Conservation (phyloP, 2,888 invertebrate species). For the Cephonodes hylas region DNA sequence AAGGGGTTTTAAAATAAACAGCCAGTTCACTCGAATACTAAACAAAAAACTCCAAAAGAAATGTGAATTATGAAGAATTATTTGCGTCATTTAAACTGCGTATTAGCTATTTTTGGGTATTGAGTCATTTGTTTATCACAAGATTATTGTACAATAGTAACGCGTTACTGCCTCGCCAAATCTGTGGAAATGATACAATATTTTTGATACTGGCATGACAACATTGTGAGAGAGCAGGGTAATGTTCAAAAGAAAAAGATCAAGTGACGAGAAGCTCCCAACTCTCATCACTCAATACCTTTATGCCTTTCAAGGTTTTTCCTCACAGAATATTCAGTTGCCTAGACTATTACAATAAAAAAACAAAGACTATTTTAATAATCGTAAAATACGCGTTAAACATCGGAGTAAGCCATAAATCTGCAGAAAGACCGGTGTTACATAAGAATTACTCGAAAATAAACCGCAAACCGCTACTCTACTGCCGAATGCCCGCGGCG, state of each 20-base stretch:
- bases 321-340: no score
- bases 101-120: not conserved
- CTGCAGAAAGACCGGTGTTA: not conserved
- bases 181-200: no score
- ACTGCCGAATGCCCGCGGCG: not conserved
- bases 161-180: no score
- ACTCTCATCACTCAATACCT: no score
- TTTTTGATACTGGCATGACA: no score
- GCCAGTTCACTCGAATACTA: not conserved
- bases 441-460: not conserved
- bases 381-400: not conserved
- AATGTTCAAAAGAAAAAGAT: no score
- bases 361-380: not conserved
- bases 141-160: no score
- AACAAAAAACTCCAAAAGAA: not conserved
- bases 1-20: not conserved
- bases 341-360: not conserved
- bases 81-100: not conserved
- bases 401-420: not conserved
- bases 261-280: no score
- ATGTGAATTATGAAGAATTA: not conserved
- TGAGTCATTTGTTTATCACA: not conserved
- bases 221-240: no score
- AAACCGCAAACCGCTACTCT: not conserved
- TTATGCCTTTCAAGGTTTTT: no score